Evolutionary conservation across 2,888 invertebrate species (phyloP).

Genomic region (Linyphia triangularis): DNA sequence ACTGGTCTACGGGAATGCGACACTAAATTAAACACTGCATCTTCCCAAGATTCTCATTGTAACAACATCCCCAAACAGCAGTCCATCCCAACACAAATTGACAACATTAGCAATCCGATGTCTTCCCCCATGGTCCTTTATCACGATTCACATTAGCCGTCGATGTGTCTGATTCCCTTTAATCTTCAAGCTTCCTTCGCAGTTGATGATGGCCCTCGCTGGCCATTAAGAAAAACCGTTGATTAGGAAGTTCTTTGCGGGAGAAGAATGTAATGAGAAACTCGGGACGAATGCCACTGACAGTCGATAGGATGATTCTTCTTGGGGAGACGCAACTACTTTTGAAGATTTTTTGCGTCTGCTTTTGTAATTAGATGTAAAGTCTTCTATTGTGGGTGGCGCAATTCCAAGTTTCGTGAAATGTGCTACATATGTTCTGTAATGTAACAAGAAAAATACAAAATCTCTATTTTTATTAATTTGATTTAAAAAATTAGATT

Average conservation of each 20-base stretch:
- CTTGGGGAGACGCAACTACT: neutral
- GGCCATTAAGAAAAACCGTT: neutral
- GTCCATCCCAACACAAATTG: neutral
- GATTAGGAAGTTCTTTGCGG: neutral
- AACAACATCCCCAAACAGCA: too few species aligned
- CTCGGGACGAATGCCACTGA: neutral
- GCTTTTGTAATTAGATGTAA: too few species aligned
- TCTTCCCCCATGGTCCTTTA: neutral
- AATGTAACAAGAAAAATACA: too few species aligned
- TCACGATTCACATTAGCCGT: conserved; percentile 4
- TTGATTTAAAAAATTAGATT: too few species aligned
- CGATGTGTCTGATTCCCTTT: neutral
- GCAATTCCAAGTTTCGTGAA: too few species aligned
- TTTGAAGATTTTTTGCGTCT: too few species aligned
- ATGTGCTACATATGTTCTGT: too few species aligned
- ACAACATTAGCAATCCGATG: neutral
- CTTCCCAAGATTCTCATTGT: too few species aligned
- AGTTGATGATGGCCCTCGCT: neutral
- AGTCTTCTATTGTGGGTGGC: too few species aligned
- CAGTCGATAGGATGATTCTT: neutral
- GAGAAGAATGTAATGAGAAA: neutral
- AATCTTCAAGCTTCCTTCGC: neutral
- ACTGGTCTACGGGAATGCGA: too few species aligned
- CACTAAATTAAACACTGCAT: too few species aligned
- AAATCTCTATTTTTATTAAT: too few species aligned